phyloP scores from a whole-genome alignment of 2,113 vertebrate species.

The Lagopus muta region DNA sequence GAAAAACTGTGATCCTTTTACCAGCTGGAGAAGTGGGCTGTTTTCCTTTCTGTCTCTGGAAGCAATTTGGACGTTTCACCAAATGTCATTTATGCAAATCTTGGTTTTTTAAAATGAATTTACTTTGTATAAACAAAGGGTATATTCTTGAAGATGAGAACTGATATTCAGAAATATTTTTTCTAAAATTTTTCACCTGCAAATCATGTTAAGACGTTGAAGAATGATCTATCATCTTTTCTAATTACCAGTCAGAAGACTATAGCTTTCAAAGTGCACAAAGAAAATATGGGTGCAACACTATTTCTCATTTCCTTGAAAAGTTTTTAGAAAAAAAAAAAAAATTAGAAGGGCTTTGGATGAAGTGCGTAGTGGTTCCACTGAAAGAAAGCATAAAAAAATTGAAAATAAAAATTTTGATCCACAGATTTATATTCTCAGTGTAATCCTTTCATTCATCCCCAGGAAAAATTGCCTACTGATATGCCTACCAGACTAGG shows the following conservation, averaged over 20 bases:
- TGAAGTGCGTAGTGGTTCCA: not conserved
- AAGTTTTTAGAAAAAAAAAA: not conserved
- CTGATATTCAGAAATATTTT: not conserved
- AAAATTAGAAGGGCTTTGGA: not conserved
- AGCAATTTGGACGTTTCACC: not conserved
- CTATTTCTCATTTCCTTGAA: not conserved
- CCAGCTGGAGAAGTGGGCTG: not conserved
- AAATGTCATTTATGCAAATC: not conserved
- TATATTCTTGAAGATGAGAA: not conserved
- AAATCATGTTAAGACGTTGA: not conserved
- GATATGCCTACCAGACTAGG: not conserved
- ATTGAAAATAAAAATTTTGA: not conserved
- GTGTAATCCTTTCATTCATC: not conserved
- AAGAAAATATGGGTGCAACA: not conserved
- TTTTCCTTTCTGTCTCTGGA: not conserved
- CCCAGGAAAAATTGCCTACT: not conserved
- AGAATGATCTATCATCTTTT: not conserved
- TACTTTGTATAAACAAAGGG: not conserved
- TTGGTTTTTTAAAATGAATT: not conserved
- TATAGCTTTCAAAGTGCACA: not conserved
- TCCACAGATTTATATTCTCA: not conserved
- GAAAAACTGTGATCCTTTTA: not conserved
- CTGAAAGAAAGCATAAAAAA: not conserved
- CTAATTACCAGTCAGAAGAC: not conserved
- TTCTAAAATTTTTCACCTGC: not conserved